phyloP scores from a whole-genome alignment of 2,888 invertebrate genomes.

The Eledone cirrhosa region DNA sequence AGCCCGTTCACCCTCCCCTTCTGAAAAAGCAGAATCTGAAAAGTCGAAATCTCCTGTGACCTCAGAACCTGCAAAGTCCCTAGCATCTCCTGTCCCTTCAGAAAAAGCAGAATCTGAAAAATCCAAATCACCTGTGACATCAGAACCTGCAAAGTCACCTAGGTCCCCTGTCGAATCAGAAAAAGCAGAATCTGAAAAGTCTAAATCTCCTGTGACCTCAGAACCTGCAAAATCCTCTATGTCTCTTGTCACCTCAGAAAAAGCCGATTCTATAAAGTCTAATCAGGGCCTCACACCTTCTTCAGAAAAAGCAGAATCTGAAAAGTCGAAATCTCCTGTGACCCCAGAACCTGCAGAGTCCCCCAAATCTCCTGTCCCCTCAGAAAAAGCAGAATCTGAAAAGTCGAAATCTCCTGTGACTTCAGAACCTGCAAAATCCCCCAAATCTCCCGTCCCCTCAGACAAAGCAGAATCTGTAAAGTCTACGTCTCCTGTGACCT shows the following conservation, averaged over 20 bases:
- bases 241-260: not conserved
- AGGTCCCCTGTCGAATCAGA: not conserved
- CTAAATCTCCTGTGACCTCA: not conserved
- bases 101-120: not conserved
- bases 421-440: not conserved
- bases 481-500: too few relatives aligned
- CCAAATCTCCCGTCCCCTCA: not conserved
- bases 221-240: not conserved
- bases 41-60: not conserved
- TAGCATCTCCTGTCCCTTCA: conserved; percentile 3
- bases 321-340: not conserved
- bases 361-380: not conserved
- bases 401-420: not conserved
- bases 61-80: not conserved
- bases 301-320: not conserved
- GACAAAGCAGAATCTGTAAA: conserved; percentile 17
- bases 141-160: not conserved
- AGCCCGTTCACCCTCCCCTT: not conserved
- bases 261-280: not conserved
- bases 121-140: not conserved
- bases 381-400: conserved; percentile 15
- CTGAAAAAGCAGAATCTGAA: not conserved
- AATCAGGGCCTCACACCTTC: not conserved
- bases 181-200: conserved; percentile 14
- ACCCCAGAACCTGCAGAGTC: not conserved